Evolutionary conservation across 2,797 vertebrate species (phyloP), one percentile per base, ranked within the genome.

Genomic region (Echeneis naucrates): DNA sequence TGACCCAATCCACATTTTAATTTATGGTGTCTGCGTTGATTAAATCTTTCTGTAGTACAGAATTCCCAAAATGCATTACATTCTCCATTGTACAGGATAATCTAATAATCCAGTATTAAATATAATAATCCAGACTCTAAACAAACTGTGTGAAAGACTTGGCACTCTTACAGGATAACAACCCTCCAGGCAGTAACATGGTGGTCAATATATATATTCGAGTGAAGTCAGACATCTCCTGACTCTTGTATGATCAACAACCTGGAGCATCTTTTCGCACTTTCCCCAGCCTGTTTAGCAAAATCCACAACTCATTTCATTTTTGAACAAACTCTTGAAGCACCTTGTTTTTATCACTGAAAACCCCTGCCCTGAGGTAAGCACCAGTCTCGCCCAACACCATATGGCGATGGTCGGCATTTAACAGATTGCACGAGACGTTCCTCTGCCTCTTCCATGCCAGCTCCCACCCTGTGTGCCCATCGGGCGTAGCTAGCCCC

Each of bases 321-420:
- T 51, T 54, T 8, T 51, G 13, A 67, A 17, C 56, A 64, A 77
- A 72, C 45, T 53, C 17, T 52, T 27, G 24, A 38, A 51, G 30
- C 26, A 53, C 27, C 54, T 55, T 21, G 48, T 51, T 44, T 44
- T n/a, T 35, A 53, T 68, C 14, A 0, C 64, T 5, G 27, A 19
- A 11, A 67, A 62, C 52, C 45, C 38, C 44, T 33, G 67, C 70
- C 63, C 48, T 5, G 67, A 67, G 32, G 72, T 77, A 51, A 51
- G 65, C 24, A 21, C 53, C 56, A 27, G 72, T 56, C 75, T 64
- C 5, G 2, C 45, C 21, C 2, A 16, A 38, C 48, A 8, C 64
- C 79, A 81, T 78, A 68, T 74, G 81, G 11, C 59, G 45, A 35
- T n/a, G 33, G 47, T 57, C 27, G 71, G 56, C 57, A 63, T 86